These are phyloP conservation scores for Cenopis cana DNA, from an alignment of 2,888 invertebrate genomes.

Conservation along the genomic window DNA sequence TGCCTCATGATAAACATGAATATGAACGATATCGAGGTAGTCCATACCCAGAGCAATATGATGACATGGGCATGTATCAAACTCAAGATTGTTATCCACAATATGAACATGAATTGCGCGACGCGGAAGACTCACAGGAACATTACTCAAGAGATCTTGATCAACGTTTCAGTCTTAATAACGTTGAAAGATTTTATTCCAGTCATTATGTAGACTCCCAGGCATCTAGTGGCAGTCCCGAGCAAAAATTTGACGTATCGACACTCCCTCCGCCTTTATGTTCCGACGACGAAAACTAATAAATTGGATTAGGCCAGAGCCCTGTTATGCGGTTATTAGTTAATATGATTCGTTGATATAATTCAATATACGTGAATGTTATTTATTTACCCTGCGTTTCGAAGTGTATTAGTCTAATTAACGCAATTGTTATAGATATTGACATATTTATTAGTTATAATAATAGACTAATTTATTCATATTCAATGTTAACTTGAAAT, in stretches of 20 bases:
- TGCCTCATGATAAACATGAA: conserved; percentile 76
- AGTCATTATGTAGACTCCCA: conserved; percentile 86
- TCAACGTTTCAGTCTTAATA: conserved; percentile 80
- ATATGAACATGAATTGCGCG: conserved; percentile 67
- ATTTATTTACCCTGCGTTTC: conserved; percentile 61
- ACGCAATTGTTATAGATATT: conserved; percentile 71
- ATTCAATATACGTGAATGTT: conserved; percentile 56
- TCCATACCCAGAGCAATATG: conserved; percentile 80
- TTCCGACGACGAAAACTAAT: conserved; percentile 89
- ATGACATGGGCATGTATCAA: conserved; percentile 76
- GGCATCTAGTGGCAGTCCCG: conserved; percentile 88
- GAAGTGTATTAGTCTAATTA: conserved; percentile 67
- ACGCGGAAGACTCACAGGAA: conserved; percentile 60
- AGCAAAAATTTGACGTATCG: conserved; percentile 90
- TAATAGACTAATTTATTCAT: conserved; percentile 20
- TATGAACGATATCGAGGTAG: conserved; percentile 78
- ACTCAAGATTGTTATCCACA: conserved; percentile 81
- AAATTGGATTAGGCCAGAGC: conserved; percentile 38
- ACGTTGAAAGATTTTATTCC: conserved; percentile 80
- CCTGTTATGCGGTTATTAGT: conserved; percentile 4
- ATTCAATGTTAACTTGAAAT: conserved; percentile 12
- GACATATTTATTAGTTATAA: conserved; percentile 57
- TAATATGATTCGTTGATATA: conserved; percentile 11
- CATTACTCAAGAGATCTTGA: conserved; percentile 74
- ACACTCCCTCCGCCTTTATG: conserved; percentile 91